Base-by-base conservation (phyloP, 2,113 vertebrate species). In the Spheniscus mendiculus region DNA sequence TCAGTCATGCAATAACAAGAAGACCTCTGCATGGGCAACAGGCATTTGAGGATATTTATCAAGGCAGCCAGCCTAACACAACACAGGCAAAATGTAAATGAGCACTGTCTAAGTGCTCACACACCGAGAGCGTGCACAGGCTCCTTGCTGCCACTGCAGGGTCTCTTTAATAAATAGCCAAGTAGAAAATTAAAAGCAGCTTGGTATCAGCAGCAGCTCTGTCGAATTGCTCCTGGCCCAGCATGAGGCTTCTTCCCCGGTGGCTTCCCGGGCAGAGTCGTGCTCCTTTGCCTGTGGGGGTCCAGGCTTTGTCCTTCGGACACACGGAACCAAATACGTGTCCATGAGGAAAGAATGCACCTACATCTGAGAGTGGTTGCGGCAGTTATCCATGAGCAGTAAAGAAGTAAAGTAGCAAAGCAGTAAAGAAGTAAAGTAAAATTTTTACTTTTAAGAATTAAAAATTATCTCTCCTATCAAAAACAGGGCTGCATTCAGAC, bases 61-160 rank as follows among this genome's bases (percentile, higher is more conserved):
- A 5, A 79, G 74, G 73, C 59, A 96, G 52, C 14, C 85, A 82
- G 52, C 73, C 77, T 79, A 77, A 50, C 53, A 78, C 44, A 90
- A 38, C 74, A 58, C 61, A 19, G 29, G 49, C 21, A 38, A 93
- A 53, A 81, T 25, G 25, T 34, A 89, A 90, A 88, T 12, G 47
- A 84, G 38, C 12, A 13, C 20, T 1, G 6, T 12, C 26, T 27
- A 29, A 44, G 34, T 8, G 59, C 62, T 92, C 42, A 53, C 58
- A n/a, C 71, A 63, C 50, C 2, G 2, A 8, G 18, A 86, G 72
- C 0, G 0, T 47, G 69, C 67, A 70, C 0, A 0, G 63, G 76
- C 61, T 89, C 32, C 80, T 72, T 86, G 50, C 15, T 2, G 1
- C 36, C 2, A 5, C 87, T 59, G n/a, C 36, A 23, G 55, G 67